Base-by-base conservation (phyloP, 2,888 invertebrate genomes). In the Pegoplata infirma region DNA sequence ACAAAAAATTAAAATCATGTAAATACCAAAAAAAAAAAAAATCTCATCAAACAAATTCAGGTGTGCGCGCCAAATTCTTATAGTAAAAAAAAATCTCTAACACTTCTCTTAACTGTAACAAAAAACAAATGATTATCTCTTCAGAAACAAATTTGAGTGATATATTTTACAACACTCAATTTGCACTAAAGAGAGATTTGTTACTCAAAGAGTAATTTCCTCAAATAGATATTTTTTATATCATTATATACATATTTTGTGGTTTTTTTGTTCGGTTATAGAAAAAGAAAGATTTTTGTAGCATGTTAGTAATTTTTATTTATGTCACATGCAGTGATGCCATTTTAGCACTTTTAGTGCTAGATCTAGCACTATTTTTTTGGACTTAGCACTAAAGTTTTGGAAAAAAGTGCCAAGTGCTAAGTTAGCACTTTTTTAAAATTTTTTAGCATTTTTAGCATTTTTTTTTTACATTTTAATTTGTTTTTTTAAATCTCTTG, bases 1-100 rank as follows among this genome's bases (percentile, higher is more conserved):
- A 68, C 21, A 69, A 64, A 21, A 58, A 64, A 67, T n/a, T 61
- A 21, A 69, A 69, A 17, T 46, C 21, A 44, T 61, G 25, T 53
- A 64, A 58, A 55, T 17, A 44, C 1, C 19, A 55, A 44, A 32
- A 63, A 47, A 7, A 59, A 49, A 47, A 59, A 58, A 74, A 69
- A 75, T 51, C n/a, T 66, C 64, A 40, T 68, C 59, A 76, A 78
- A 61, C 76, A 69, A 8, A 25, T 49, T 75, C 71, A 83, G 79
- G 79, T 84, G 67, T 74, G 84, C 86, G 84, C 87, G 87, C 87
- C 87, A 86, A 86, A 85, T 82, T 83, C 61, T 49, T 63, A 8
- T 63, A 71, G 49, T 36, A 25, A 59, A 58, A 17, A 51, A 53
- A 40, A 19, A 25, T 19, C 51, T 8, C 61, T 3, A 25, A 14